Base-by-base conservation (phyloP, 35 echinoderm and acorn worm genomes). In the Eucidaris tribuloides region DNA sequence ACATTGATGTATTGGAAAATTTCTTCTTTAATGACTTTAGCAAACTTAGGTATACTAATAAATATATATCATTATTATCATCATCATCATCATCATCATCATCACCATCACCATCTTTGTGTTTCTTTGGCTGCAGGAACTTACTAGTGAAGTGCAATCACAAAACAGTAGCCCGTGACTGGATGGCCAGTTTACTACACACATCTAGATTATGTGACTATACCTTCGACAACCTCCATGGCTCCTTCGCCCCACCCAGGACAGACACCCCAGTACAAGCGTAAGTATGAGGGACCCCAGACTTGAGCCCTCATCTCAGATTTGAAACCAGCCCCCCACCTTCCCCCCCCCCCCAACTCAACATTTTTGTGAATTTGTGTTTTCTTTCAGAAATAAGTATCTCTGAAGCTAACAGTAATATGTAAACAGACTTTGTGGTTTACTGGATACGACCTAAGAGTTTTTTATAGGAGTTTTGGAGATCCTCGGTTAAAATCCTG, bases 171-270 rank as follows among this genome's bases (percentile, higher is more conserved):
- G 96, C 96, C 19, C 40, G 85, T 25, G 90, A 99, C 23, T 99
- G 96, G 96, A 89, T 86, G 90, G 90, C 89, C 7, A 80, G 91
- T 22, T 80, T 99, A 3, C 50, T 62, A 25, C 39, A 80, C 42
- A 80, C 42, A 3, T 60, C 83, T 27, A n/a, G 81, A 32, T 61
- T 37, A 1, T 96, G 60, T 4, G 91, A 99, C 20, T 99, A 93
- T 62, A 92, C 82, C 2, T 65, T 74, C n/a, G 7, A 49, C 13
- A 77, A 93, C 25, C 86, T 77, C 9, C 66, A 83, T 45, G 79
- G 83, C 17, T 93, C 96, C 24, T 99, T 93, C 82, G 96, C 90
- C 6, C 94, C 96, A 13, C 82, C 77, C 1, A 77, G 96, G 28
- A 24, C 46, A 3, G 83, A 90, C 45, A 84, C 66, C 17, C 85